Evolutionary conservation across 2,113 vertebrate species (phyloP).

Genomic region (Rhabdornis inornatus): DNA sequence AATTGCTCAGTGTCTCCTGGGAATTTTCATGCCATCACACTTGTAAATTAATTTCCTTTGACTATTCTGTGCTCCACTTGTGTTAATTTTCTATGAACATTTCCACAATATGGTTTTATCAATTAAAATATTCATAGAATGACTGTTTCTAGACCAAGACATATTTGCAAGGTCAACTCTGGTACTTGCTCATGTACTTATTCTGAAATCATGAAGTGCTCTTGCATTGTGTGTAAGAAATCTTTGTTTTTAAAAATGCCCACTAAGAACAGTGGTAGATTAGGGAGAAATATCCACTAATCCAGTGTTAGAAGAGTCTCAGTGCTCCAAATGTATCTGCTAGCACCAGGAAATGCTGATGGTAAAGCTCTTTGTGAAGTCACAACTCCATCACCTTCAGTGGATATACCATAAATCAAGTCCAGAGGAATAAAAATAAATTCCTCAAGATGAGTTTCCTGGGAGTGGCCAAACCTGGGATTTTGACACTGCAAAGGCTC

Average conservation of each 20-base stretch:
- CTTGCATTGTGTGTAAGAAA: not conserved
- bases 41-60: conserved; percentile 42
- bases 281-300: not conserved
- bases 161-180: not conserved
- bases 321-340: not conserved
- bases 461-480: not conserved
- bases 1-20: not conserved
- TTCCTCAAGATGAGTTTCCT: not conserved
- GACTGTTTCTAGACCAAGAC: not conserved
- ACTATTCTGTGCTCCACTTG: not conserved
- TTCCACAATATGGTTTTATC: not conserved
- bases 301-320: not conserved
- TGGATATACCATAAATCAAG: not conserved
- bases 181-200: not conserved
- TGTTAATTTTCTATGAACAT: conserved; percentile 2
- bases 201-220: not conserved
- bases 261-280: not conserved
- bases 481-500: not conserved
- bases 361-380: not conserved
- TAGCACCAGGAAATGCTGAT: not conserved
- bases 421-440: not conserved
- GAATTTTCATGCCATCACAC: not conserved
- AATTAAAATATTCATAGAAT: not conserved
- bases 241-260: not conserved
- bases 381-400: not conserved